Percentiles rank a stretch among this genome's conserved stretches.
These are phyloP conservation scores for Lasioglossum villosulum DNA, from an alignment of 2,888 invertebrate genomes.

Conservation along the genomic window DNA sequence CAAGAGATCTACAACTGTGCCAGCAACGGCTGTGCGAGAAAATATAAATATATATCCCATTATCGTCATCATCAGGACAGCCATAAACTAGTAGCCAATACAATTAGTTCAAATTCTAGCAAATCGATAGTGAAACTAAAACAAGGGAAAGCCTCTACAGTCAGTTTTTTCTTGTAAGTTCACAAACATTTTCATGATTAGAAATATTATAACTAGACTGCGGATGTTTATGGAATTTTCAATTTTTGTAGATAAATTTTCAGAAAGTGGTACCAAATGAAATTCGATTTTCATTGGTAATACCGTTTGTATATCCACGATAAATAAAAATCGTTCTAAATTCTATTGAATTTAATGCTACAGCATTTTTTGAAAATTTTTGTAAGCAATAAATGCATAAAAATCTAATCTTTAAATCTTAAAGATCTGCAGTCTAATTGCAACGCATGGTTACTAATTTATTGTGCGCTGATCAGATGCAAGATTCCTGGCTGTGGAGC, in stretches of 20 bases:
- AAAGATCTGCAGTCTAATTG: not conserved
- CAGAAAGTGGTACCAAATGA: too few relatives aligned
- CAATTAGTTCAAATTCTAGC: constrained; percentile 71
- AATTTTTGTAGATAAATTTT: too few relatives aligned
- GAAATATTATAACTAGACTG: not conserved
- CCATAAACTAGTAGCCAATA: constrained; percentile 78
- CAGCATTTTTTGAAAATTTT: too few relatives aligned
- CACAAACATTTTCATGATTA: not conserved
- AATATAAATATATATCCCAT: constrained; percentile 83
- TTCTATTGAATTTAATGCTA: too few relatives aligned
- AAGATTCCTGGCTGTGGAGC: constrained; percentile 83
- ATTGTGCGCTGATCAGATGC: constrained; percentile 72
- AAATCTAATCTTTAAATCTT: too few relatives aligned
- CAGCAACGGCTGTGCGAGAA: constrained; percentile 82
- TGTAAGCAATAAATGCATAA: too few relatives aligned
- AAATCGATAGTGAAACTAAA: constrained; percentile 77
- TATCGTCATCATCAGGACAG: constrained; percentile 83
- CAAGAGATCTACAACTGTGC: constrained; percentile 83
- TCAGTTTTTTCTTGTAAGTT: constrained; percentile 83
- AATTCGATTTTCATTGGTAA: too few relatives aligned
- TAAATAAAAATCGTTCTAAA: too few relatives aligned
- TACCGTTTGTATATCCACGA: too few relatives aligned
- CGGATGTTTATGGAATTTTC: too few relatives aligned
- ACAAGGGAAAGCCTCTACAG: constrained; percentile 80
- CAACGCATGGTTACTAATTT: not conserved